A percentile compares a stretch with the other conserved stretches of the same genome.
phyloP scores from a whole-genome alignment of 2,113 vertebrate genomes.

The Tapirus terrestris region DNA sequence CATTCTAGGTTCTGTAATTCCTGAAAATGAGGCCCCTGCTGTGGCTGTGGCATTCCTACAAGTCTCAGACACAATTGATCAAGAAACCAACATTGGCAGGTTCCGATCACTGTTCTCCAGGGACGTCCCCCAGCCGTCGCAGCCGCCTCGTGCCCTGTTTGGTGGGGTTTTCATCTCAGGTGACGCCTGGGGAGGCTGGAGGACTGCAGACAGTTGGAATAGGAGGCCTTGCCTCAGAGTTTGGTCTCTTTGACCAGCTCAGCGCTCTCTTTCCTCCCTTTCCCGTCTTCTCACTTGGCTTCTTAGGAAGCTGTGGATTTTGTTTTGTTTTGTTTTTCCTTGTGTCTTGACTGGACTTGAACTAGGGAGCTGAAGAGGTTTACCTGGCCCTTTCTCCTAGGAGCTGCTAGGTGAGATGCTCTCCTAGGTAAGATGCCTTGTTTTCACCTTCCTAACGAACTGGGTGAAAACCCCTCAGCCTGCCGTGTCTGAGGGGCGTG shows the following conservation, averaged over 20 bases:
- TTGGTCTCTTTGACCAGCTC: neutral
- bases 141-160: accelerated
- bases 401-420: neutral
- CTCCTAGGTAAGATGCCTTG: neutral
- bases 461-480: too few species aligned
- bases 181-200: neutral
- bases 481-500: accelerated
- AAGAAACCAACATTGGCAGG: neutral
- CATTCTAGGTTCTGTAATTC: neutral
- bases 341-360: neutral
- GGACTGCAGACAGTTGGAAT: neutral
- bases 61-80: neutral
- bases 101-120: neutral
- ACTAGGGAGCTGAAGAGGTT: neutral
- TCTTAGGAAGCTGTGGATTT: neutral
- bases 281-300: neutral
- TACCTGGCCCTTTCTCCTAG: neutral
- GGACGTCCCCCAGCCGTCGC: neutral
- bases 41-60: neutral
- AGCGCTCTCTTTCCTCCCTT: neutral
- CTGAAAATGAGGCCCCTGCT: neutral
- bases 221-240: neutral
- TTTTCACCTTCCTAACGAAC: neutral
- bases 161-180: neutral
- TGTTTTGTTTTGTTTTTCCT: neutral